phyloP scores from a whole-genome alignment of 2,797 vertebrate species.

The Selene dorsalis region DNA sequence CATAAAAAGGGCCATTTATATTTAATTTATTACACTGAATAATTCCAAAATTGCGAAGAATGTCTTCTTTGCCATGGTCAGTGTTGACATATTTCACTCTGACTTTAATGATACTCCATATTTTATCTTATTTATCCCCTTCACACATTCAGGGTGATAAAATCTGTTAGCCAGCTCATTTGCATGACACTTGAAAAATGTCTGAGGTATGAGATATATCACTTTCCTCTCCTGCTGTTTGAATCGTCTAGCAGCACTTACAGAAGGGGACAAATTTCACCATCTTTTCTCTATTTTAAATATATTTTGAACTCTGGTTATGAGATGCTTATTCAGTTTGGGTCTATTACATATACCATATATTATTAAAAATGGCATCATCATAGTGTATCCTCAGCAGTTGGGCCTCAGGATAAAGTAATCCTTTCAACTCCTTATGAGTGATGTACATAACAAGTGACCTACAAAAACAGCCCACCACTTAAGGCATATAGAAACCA shows the following conservation, averaged over 20 bases:
- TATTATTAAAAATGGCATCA: not conserved
- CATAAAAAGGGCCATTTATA: conserved; percentile 18
- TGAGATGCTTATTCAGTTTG: not conserved
- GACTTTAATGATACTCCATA: not conserved
- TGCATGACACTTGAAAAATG: not conserved
- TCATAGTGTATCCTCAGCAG: too few species aligned
- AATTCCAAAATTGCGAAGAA: conserved; percentile 20
- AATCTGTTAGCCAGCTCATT: conserved; percentile 4
- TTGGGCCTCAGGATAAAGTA: too few species aligned
- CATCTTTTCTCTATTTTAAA: not conserved
- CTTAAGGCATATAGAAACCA: too few species aligned
- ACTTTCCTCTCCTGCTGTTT: not conserved
- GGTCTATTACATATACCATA: not conserved
- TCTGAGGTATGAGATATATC: not conserved
- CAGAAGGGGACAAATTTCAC: not conserved
- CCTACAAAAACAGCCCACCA: too few species aligned
- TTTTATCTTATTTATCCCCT: not conserved
- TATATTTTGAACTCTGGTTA: not conserved
- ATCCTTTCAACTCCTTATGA: too few species aligned
- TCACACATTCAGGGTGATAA: not conserved
- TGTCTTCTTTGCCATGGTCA: not conserved
- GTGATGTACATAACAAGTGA: too few species aligned
- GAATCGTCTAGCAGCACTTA: not conserved
- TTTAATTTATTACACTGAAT: conserved; percentile 22
- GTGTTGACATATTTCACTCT: conserved; percentile 12